Conservation (phyloP, 2,888 invertebrate genomes). For the Drosophila lacicola region DNA sequence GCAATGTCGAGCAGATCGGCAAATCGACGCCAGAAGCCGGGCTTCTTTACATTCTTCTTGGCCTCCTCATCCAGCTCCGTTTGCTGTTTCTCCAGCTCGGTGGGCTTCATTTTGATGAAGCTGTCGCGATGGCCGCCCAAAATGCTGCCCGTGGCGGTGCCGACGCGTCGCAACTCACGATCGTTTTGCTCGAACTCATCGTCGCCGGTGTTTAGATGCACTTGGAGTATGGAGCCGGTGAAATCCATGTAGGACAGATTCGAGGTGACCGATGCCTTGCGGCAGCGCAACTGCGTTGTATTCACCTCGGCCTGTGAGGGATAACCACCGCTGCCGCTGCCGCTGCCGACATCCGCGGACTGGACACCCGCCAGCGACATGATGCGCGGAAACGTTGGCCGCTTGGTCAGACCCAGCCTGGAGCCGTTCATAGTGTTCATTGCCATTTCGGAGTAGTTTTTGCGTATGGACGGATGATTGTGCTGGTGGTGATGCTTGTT, state of each 20-base stretch:
- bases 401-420: slow-evolving; percentile 81
- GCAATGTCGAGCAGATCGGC: slow-evolving; percentile 90
- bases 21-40: slow-evolving; percentile 87
- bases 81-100: slow-evolving; percentile 78
- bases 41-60: slow-evolving; percentile 69
- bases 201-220: slow-evolving; percentile 88
- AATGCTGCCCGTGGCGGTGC: slow-evolving; percentile 82
- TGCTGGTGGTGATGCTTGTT: slow-evolving; percentile 74
- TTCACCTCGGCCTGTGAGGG: slow-evolving; percentile 86
- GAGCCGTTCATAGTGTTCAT: slow-evolving; percentile 84
- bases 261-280: slow-evolving; percentile 89
- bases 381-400: slow-evolving; percentile 85
- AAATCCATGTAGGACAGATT: slow-evolving; percentile 91
- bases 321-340: slow-evolving; percentile 80
- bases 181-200: slow-evolving; percentile 84
- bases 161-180: slow-evolving; percentile 83
- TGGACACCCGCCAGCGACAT: slow-evolving; percentile 84
- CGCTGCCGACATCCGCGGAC: slow-evolving; percentile 70
- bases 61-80: slow-evolving; percentile 54
- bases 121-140: slow-evolving; percentile 82
- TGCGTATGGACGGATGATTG: slow-evolving; percentile 80
- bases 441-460: slow-evolving; percentile 84
- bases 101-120: slow-evolving; percentile 84
- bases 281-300: slow-evolving; percentile 85
- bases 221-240: slow-evolving; percentile 90